Evolutionary conservation across 2,888 invertebrate genomes (phyloP).

Genomic region (Galerucella calmariensis): DNA sequence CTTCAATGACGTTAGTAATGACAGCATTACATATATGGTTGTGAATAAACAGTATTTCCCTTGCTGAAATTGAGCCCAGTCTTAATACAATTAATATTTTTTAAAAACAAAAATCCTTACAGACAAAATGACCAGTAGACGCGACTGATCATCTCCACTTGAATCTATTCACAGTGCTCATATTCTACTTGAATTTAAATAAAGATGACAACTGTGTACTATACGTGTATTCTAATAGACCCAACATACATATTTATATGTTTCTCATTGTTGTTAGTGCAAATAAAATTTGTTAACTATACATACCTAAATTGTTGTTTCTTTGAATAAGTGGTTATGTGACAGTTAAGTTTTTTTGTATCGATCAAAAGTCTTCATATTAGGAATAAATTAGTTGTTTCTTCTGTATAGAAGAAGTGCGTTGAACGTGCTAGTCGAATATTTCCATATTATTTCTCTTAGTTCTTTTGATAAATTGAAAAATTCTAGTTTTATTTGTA

Average conservation of each 20-base stretch:
- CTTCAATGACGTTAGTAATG: no score
- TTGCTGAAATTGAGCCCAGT: no score
- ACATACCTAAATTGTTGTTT: constrained; percentile 4
- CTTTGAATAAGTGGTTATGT: constrained; percentile 3
- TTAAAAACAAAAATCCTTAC: background rate
- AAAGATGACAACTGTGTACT: constrained; percentile 6
- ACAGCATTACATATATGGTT: no score
- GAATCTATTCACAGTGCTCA: background rate
- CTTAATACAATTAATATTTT: no score
- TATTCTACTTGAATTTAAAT: background rate
- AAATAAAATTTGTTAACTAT: constrained; percentile 15
- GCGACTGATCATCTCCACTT: background rate
- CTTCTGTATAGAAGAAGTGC: background rate
- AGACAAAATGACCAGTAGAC: background rate
- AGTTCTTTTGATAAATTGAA: no score
- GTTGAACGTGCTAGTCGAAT: background rate
- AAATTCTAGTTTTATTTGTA: background rate
- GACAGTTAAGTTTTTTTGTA: constrained; percentile 10
- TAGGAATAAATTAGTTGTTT: constrained; percentile 2
- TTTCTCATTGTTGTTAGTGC: constrained; percentile 10
- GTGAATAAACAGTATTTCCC: no score
- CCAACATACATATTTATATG: constrained; percentile 11
- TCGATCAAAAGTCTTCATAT: constrained; percentile 4
- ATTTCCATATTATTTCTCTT: background rate
- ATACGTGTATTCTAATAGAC: background rate